A percentile compares a stretch with the other conserved stretches of the same genome.
Evolutionary conservation across 1,140 invertebrate genomes (phyloP).

Genomic region (Ectropis grisescens): DNA sequence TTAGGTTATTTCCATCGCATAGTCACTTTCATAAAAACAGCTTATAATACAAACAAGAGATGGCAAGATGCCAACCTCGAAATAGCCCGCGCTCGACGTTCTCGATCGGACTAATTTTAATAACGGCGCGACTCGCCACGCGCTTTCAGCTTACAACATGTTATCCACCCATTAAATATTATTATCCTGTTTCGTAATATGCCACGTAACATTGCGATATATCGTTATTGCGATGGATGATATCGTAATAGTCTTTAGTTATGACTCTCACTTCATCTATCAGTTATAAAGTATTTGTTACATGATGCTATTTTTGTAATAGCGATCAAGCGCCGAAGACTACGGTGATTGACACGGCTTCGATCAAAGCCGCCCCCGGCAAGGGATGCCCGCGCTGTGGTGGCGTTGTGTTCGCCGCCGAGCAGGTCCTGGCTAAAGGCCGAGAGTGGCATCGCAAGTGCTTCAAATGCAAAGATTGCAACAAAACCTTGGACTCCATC

Average conservation of each 20-base stretch:
- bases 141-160: conserved; percentile 37
- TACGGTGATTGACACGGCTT: conserved; percentile 83
- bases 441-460: conserved; percentile 98
- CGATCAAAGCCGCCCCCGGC: conserved; percentile 84
- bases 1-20: conserved; percentile 65
- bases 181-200: no score
- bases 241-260: no score
- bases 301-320: neutral
- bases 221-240: no score
- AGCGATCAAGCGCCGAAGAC: conserved; percentile 80
- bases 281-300: no score
- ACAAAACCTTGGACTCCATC: conserved; percentile 93
- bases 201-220: no score
- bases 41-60: conserved; percentile 68
- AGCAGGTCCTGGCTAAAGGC: conserved; percentile 88
- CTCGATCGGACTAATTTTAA: conserved; percentile 62
- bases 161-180: conserved; percentile 3
- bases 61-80: conserved; percentile 56
- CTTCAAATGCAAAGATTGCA: conserved; percentile 96
- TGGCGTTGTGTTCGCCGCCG: conserved; percentile 91
- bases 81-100: conserved; percentile 63
- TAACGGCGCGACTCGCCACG: conserved; percentile 45
- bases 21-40: conserved; percentile 69
- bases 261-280: no score
- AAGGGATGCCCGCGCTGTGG: conserved; percentile 92